These are phyloP conservation scores for Tyrophagus putrescentiae DNA, from an alignment of 1,140 invertebrate species.

Conservation along the genomic window DNA sequence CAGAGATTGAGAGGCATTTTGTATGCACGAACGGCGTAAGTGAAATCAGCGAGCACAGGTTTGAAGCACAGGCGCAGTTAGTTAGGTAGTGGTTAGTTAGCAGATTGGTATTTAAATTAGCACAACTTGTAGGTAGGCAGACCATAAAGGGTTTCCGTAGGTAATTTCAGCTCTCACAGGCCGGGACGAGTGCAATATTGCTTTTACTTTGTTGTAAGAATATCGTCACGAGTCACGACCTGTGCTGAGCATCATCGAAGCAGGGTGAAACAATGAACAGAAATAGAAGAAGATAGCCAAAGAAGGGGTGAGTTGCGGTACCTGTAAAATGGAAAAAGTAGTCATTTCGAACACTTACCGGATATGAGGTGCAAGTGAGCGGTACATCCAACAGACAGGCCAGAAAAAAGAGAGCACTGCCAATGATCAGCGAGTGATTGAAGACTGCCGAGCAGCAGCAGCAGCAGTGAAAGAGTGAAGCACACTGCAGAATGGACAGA, in stretches of 20 bases:
- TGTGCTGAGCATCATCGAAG: slow-evolving; percentile 13
- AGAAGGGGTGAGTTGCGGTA: neutral
- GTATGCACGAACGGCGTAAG: neutral
- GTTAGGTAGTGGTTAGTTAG: neutral
- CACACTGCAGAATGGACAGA: no score
- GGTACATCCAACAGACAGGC: neutral
- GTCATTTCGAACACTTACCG: neutral
- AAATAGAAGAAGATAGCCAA: neutral
- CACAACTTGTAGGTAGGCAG: neutral
- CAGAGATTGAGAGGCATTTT: neutral
- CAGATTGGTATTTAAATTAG: neutral
- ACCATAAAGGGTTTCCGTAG: neutral
- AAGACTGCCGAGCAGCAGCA: no score
- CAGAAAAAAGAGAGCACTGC: neutral
- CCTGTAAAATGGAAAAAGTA: neutral
- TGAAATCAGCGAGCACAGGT: neutral
- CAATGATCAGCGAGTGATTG: neutral
- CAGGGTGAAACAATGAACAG: no score
- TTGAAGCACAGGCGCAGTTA: neutral
- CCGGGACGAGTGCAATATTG: slow-evolving; percentile 18
- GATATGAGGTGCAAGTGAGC: neutral
- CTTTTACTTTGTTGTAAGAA: neutral
- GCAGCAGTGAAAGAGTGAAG: no score
- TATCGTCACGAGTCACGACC: slow-evolving; percentile 12
- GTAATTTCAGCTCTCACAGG: slow-evolving; percentile 14